These are phyloP conservation scores for Erebia ligea DNA, from an alignment of 2,888 invertebrate genomes.

Conservation along the genomic window DNA sequence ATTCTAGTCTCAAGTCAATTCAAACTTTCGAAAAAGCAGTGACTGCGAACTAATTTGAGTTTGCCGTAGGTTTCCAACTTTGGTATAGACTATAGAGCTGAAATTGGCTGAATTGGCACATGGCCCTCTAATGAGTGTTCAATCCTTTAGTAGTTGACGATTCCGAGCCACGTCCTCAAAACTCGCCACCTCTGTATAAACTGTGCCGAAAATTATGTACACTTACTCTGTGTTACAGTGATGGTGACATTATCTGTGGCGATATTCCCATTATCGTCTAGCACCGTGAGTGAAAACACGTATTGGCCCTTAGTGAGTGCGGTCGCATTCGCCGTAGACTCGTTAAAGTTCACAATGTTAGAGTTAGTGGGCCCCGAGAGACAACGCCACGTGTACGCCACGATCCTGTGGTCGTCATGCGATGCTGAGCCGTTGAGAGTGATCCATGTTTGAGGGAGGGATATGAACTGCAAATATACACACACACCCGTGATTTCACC, in stretches of 20 bases:
- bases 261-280: conserved; percentile 93
- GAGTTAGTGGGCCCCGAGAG: conserved; percentile 87
- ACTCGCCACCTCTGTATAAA: no score
- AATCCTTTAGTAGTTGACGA: neutral
- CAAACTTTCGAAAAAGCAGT: no score
- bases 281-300: conserved; percentile 90
- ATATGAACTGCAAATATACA: conserved; percentile 84
- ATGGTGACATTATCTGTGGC: conserved; percentile 88
- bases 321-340: conserved; percentile 89
- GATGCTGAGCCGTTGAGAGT: conserved; percentile 91
- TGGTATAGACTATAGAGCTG: no score
- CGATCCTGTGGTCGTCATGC: conserved; percentile 92
- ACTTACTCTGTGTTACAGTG: conserved; percentile 93
- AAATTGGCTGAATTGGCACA: no score
- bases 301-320: conserved; percentile 93
- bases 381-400: conserved; percentile 93
- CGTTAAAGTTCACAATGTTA: conserved; percentile 79
- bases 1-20: no score
- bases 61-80: no score
- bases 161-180: neutral
- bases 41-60: no score
- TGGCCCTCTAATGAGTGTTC: no score
- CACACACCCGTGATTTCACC: conserved; percentile 7
- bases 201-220: conserved; percentile 7
- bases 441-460: conserved; percentile 92